Evolutionary conservation across 2,888 invertebrate genomes (phyloP).

Genomic region (Cheilosia impressa): DNA sequence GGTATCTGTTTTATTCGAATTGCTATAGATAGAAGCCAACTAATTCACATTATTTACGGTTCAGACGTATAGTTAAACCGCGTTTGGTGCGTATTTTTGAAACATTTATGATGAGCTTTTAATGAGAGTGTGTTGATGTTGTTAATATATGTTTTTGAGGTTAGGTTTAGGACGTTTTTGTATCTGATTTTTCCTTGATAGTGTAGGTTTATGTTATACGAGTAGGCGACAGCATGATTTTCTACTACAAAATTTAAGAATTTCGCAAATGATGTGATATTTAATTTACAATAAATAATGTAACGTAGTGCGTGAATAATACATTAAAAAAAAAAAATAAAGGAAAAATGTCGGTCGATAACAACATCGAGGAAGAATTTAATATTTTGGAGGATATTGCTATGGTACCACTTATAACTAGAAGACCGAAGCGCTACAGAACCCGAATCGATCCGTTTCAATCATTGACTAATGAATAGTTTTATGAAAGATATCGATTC

Average conservation of each 20-base stretch:
- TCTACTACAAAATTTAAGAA: no score
- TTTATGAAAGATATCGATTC: no score
- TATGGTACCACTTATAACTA: not conserved
- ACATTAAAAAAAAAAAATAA: not conserved
- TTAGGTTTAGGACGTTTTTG: not conserved
- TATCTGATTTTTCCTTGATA: no score
- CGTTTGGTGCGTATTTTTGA: not conserved
- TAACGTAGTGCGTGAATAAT: no score
- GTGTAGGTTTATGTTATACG: no score
- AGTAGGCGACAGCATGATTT: no score
- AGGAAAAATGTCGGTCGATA: not conserved
- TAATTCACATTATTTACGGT: conserved; percentile 4
- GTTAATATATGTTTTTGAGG: not conserved
- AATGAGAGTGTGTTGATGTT: not conserved
- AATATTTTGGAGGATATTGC: not conserved
- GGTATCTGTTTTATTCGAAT: not conserved
- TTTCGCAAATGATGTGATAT: no score
- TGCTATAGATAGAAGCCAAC: not conserved
- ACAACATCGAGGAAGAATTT: not conserved
- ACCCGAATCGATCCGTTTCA: not conserved
- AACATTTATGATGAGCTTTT: not conserved
- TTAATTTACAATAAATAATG: no score
- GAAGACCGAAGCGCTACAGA: not conserved
- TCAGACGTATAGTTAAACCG: not conserved
- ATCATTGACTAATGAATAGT: not conserved